Base-by-base conservation (phyloP, 1,140 invertebrate genomes). In the Acromyrmex echinatior region DNA sequence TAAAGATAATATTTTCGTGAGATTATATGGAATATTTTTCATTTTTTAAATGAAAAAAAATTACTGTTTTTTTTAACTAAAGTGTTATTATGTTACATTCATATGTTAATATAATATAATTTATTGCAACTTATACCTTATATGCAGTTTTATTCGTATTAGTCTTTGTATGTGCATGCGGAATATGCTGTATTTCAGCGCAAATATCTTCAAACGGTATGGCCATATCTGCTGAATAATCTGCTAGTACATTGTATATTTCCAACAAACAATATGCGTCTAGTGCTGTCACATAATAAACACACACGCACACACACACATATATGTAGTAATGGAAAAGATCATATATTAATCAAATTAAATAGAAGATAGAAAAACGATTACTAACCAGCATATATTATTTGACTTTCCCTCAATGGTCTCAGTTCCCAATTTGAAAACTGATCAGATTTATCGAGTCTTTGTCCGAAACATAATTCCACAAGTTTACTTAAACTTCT, bases 391-490 rank as follows among this genome's bases (percentile, higher is more conserved):
- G 98, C 98, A 96, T 99, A 99, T 86, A 95, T 93, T 45, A 98
- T 96, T 95, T 99, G 98, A 78, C 96, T 96, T 60, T 96, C 93
- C 80, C 98, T 94, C 35, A 99, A 93, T 31, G 98, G 98, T 92
- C 98, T 96, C 86, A 96, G 96, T 92, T 98, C 97, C 98, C 98
- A 99, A 95, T 98, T 97, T 0, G 98, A 98, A 95, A 98, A 98
- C 90, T 98, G 98, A 94, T 98, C 97, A 6, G 96, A 96, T 95
- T 99, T 99, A 93, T 98, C 96, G 1, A 99, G 93, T 35, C 97
- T 96, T 78, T 96, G 94, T 16, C 98, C 98, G 88, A 98, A 95
- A 93, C 97, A 97, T 25, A 96, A 94, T 87, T 97, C 96, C 0
- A 98, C 97, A 62, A 98, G 94, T 91, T 97, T 96, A 92, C 97